Conservation (phyloP, 2,797 vertebrate genomes). For the Nannoperca obscura region DNA sequence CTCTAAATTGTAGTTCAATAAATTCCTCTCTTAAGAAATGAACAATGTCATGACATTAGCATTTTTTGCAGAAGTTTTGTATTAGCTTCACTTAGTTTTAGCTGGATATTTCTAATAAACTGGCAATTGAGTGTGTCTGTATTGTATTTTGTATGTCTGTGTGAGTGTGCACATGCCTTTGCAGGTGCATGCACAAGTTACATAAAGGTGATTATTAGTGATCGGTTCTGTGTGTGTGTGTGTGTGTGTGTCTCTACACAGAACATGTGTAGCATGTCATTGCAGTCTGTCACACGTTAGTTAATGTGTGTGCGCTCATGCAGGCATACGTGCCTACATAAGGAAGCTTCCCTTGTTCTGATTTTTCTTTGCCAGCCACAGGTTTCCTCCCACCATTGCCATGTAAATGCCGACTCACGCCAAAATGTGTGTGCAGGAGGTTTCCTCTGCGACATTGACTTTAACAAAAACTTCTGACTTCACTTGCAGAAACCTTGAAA, state of each 20-base stretch:
- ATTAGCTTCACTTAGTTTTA: neutral
- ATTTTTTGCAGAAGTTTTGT: neutral
- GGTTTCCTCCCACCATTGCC: slow-evolving; percentile 38
- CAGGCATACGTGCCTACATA: neutral
- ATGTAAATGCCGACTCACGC: slow-evolving; percentile 13
- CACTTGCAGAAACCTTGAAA: slow-evolving; percentile 23
- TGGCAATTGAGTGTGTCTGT: neutral
- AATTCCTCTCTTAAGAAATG: neutral
- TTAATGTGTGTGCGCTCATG: neutral
- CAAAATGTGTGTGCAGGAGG: slow-evolving; percentile 30
- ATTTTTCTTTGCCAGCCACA: slow-evolving; percentile 7
- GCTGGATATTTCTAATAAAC: neutral
- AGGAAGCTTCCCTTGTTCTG: slow-evolving; percentile 17
- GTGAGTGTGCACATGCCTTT: slow-evolving; percentile 9
- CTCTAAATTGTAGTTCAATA: neutral
- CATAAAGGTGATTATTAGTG: neutral
- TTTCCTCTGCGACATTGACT: slow-evolving; percentile 31
- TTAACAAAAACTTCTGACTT: slow-evolving; percentile 23
- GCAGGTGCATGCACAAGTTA: slow-evolving; percentile 9
- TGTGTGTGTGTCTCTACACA: neutral
- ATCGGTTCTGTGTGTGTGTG: neutral
- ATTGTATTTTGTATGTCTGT: neutral
- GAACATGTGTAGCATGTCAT: slow-evolving; percentile 5
- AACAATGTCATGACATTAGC: neutral
- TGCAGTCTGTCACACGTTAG: slow-evolving; percentile 22